These are phyloP conservation scores for Lophura nycthemera DNA, from an alignment of 2,113 vertebrate species.

Conservation along the genomic window DNA sequence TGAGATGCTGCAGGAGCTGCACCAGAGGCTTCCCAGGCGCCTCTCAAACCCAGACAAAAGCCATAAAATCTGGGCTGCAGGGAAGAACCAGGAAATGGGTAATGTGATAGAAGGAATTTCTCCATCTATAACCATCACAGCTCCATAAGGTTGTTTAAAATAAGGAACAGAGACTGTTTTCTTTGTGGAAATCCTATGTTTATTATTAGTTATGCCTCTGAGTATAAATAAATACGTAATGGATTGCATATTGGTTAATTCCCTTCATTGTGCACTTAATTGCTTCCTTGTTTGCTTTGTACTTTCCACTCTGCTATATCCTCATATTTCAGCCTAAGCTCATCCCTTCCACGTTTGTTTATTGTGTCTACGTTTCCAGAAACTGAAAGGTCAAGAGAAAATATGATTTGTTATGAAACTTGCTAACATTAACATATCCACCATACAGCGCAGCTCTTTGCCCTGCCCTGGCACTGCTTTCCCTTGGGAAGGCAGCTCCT, in stretches of 20 bases:
- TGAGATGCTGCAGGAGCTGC: not conserved
- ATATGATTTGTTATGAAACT: conserved; percentile 31
- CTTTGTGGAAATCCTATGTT: conserved; percentile 48
- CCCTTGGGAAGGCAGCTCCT: not conserved
- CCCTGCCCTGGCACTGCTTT: not conserved
- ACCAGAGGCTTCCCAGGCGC: not conserved
- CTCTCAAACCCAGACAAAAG: not conserved
- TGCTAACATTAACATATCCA: not conserved
- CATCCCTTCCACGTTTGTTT: conserved; percentile 42
- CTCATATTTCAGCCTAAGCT: conserved; percentile 32
- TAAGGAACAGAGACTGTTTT: conserved; percentile 20
- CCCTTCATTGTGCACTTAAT: conserved; percentile 52
- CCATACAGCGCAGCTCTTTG: not conserved
- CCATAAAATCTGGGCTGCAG: not conserved
- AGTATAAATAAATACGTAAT: conserved; percentile 44
- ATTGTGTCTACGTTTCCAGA: conserved; percentile 55
- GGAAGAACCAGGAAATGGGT: not conserved
- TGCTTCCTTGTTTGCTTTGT: conserved; percentile 62
- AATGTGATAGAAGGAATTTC: not conserved
- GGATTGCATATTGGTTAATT: conserved; percentile 41
- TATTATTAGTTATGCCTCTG: conserved; percentile 61
- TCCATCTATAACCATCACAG: not conserved
- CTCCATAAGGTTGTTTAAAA: conserved; percentile 2
- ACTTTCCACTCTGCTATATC: conserved; percentile 22
- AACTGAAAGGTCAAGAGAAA: conserved; percentile 56